Conservation (phyloP, 2,113 vertebrate species). For the Uropsilus gracilis region DNA sequence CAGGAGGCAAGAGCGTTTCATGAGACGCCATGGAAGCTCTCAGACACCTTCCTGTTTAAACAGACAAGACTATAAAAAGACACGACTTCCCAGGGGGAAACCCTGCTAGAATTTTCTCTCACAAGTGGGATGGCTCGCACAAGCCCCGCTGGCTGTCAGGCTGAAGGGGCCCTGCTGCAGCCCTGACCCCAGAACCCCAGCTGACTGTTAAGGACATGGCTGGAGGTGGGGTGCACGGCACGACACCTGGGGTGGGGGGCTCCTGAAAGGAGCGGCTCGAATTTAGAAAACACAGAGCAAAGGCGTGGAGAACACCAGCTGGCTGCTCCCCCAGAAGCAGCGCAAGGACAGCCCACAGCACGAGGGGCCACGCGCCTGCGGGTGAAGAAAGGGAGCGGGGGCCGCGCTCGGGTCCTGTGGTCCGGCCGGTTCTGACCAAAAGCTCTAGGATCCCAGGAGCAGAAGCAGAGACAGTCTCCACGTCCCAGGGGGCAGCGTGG, state of each 20-base stretch:
- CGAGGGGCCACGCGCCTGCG: neutral
- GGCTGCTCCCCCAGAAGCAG: neutral
- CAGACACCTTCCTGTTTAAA: neutral
- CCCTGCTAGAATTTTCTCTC: neutral
- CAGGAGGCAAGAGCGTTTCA: neutral
- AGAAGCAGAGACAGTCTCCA: neutral
- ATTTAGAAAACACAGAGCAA: slow-evolving; percentile 3
- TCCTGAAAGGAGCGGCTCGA: neutral
- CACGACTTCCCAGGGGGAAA: neutral
- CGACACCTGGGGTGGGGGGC: neutral
- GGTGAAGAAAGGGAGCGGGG: too few relatives aligned
- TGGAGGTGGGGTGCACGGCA: too few relatives aligned
- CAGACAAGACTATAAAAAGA: neutral
- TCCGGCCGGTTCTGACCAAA: neutral
- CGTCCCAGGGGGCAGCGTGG: neutral
- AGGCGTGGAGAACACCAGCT: neutral
- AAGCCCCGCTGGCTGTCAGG: neutral
- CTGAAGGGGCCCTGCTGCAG: neutral
- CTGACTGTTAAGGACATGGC: too few relatives aligned
- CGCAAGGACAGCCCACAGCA: neutral
- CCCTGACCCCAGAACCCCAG: neutral
- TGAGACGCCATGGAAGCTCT: neutral
- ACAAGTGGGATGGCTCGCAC: neutral
- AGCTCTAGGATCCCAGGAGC: neutral
- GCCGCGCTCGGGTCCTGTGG: too few relatives aligned